phyloP scores from a whole-genome alignment of 2,113 vertebrate species.

The Passer montanus region DNA sequence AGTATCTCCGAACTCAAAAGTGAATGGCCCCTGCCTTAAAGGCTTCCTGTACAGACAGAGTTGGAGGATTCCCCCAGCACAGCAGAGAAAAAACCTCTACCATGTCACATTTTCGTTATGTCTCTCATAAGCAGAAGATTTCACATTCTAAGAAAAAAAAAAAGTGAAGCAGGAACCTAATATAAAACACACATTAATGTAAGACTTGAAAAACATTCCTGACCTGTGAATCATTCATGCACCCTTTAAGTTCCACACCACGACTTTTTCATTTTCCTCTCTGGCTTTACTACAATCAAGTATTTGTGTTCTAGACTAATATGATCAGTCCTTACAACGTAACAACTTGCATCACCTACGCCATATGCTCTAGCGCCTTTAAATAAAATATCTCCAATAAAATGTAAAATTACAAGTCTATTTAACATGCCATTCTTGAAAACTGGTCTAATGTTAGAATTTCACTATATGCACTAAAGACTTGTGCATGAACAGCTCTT shows the following conservation, averaged over 20 bases:
- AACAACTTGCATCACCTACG: not conserved
- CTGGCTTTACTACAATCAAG: not conserved
- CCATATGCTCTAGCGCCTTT: not conserved
- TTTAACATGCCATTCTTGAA: not conserved
- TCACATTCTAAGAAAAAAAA: not conserved
- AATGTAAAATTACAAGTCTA: not conserved
- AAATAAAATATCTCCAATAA: not conserved
- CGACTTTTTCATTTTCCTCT: not conserved
- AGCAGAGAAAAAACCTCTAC: not conserved
- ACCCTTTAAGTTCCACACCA: not conserved
- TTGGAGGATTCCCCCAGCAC: not conserved
- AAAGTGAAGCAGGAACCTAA: not conserved
- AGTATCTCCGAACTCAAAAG: not conserved
- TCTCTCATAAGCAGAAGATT: not conserved
- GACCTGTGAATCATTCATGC: not conserved
- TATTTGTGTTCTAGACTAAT: not conserved
- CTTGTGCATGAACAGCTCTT: not conserved
- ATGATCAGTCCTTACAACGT: not conserved
- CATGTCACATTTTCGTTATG: not conserved
- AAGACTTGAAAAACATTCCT: not conserved
- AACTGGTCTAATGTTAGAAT: not conserved
- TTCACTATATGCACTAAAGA: not conserved
- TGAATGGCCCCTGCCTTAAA: not conserved
- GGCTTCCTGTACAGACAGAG: not conserved
- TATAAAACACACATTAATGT: not conserved